Conservation (phyloP, 2,888 invertebrate species). For the Theretra japonica region DNA sequence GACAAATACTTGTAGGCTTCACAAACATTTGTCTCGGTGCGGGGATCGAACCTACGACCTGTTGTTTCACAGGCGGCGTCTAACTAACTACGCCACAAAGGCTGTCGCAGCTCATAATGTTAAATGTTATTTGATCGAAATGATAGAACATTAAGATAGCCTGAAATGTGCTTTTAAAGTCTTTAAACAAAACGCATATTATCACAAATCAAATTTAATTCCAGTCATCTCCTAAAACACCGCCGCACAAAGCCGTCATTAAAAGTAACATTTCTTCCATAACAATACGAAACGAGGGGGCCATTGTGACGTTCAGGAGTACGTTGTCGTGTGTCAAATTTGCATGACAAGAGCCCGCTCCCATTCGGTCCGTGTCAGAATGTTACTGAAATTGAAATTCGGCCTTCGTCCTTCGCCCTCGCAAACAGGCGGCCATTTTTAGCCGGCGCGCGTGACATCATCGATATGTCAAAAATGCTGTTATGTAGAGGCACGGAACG, state of each 20-base stretch:
- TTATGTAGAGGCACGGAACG: slow-evolving; percentile 40
- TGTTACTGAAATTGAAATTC: slow-evolving; percentile 59
- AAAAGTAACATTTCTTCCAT: neutral
- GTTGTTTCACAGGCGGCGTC: too few relatives aligned
- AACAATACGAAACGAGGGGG: slow-evolving; percentile 12
- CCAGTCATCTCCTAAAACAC: neutral
- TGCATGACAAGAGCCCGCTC: slow-evolving; percentile 61
- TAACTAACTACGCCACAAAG: too few relatives aligned
- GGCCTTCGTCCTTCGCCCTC: slow-evolving; percentile 61
- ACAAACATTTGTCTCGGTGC: too few relatives aligned
- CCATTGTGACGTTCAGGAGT: slow-evolving; percentile 37
- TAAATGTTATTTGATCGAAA: too few relatives aligned
- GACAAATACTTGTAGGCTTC: too few relatives aligned
- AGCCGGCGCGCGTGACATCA: slow-evolving; percentile 52
- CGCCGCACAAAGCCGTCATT: neutral
- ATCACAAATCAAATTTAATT: neutral
- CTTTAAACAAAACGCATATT: too few relatives aligned
- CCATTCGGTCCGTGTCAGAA: slow-evolving; percentile 50
- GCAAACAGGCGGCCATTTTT: slow-evolving; percentile 51
- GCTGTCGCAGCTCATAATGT: too few relatives aligned
- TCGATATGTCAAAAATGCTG: slow-evolving; percentile 48
- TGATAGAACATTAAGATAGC: too few relatives aligned
- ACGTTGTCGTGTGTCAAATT: slow-evolving; percentile 42
- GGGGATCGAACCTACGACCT: too few relatives aligned
- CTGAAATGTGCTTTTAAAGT: too few relatives aligned